Evolutionary conservation across 2,113 vertebrate genomes (phyloP).

Genomic region (Empidonax alnorum): DNA sequence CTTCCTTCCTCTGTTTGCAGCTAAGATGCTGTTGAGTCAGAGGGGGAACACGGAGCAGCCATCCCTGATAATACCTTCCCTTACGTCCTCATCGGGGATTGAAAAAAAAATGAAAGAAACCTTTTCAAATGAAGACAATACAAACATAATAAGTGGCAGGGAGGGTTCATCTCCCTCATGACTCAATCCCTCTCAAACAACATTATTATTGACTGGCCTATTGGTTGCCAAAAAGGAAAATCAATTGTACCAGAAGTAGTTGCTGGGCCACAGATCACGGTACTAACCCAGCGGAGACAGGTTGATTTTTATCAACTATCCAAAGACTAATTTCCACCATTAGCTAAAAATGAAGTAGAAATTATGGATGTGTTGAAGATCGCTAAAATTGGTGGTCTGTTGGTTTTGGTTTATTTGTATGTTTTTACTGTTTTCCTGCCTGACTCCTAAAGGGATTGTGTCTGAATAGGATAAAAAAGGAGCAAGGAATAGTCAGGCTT

Average conservation of each 20-base stretch:
- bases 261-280: conserved; percentile 72
- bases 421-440: conserved; percentile 6
- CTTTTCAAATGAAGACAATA: conserved; percentile 81
- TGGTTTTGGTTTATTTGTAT: conserved; percentile 45
- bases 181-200: conserved; percentile 82
- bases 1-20: background rate
- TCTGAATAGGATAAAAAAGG: background rate
- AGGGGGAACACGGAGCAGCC: background rate
- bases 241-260: conserved; percentile 81
- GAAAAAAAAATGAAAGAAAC: conserved; percentile 3
- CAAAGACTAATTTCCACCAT: conserved; percentile 77
- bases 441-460: background rate
- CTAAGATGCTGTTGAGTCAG: conserved; percentile 5
- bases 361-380: conserved; percentile 63
- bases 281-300: conserved; percentile 71
- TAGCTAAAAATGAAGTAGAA: conserved; percentile 73
- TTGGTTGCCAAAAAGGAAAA: conserved; percentile 83
- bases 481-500: background rate
- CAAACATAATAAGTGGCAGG: conserved; percentile 82
- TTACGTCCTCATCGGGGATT: background rate
- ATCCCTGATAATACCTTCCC: conserved; percentile 44
- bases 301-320: conserved; percentile 77
- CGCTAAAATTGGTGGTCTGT: background rate
- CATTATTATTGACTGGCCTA: conserved; percentile 85
- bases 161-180: conserved; percentile 77